Conservation (phyloP, 2,797 vertebrate species). For the Sciurus carolinensis region DNA sequence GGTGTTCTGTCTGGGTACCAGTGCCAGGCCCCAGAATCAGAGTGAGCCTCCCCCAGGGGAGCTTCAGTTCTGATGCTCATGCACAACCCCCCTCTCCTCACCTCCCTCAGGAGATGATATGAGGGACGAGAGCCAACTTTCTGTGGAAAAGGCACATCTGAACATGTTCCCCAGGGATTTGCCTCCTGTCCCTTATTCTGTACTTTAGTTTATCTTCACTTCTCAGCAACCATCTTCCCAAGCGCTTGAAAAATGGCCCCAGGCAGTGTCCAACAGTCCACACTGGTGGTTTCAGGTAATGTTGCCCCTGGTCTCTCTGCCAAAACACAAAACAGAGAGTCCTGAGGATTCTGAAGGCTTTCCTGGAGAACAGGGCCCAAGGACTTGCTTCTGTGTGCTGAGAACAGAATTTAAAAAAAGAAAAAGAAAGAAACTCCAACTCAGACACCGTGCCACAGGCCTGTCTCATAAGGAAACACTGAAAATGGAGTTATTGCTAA, state of each 20-base stretch:
- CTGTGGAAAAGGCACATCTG: background rate
- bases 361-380: background rate
- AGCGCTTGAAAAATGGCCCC: background rate
- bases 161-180: background rate
- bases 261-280: background rate
- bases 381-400: background rate
- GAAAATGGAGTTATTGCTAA: background rate
- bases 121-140: background rate
- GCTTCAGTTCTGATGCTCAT: background rate
- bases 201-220: background rate
- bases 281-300: background rate
- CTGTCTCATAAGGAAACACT: background rate
- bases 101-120: background rate
- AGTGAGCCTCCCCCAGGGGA: background rate
- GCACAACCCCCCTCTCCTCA: background rate
- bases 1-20: background rate
- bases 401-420: conserved; percentile 28
- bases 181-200: background rate
- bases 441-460: background rate
- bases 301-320: background rate
- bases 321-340: background rate
- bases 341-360: background rate
- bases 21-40: background rate
- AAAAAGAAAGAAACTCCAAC: background rate
- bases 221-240: background rate